Base-by-base conservation (phyloP, 2,797 vertebrate genomes). In the Amblyopsis hoosieri region DNA sequence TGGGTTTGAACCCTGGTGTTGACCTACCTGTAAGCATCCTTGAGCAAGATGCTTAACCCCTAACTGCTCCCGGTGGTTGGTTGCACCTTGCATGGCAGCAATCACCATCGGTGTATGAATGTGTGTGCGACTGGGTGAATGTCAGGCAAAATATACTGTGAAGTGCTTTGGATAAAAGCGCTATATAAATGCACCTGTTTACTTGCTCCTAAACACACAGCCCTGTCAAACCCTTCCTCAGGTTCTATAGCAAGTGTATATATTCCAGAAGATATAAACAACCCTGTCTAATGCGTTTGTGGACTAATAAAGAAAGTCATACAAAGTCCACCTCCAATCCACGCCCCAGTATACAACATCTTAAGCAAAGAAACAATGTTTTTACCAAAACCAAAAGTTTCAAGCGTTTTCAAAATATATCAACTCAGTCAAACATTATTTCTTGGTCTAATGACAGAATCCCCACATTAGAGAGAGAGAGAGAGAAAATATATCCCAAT, bases 171-270 rank as follows among this genome's bases (percentile, higher is more conserved):
- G n/a, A n/a, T n/a, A n/a, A n/a, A n/a, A n/a, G n/a, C n/a, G n/a
- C n/a, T n/a, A n/a, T n/a, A n/a, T n/a, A n/a, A n/a, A n/a, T n/a
- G n/a, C n/a, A n/a, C n/a, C n/a, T n/a, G n/a, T n/a, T n/a, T 45
- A 47, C 15, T 11, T 12, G 14, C 15, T 8, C 9, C 3, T 2
- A 46, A 2, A 2, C 19, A 8, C 5, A 6, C 12, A 31, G 14
- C 2, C 19, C 46, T 49, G 45, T 9, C 19, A 49, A 9, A 11
- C 46, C 3, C 11, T 48, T 12, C 10, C 54, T 57, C 19, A 65
- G 17, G 63, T 29, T 51, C 54, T 4, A 65, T 57, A 5, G 63
- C 45, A 1, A 65, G 5, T 2, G 31, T 15, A 45, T 67, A 54
- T 2, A 64, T 47, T 1, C 58, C 66, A 2, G 45, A 47, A 4